Evolutionary conservation across 53 echinoderm and acorn worm species (phyloP), one percentile per base, ranked within the genome.

Genomic region (Holothuria scabra): DNA sequence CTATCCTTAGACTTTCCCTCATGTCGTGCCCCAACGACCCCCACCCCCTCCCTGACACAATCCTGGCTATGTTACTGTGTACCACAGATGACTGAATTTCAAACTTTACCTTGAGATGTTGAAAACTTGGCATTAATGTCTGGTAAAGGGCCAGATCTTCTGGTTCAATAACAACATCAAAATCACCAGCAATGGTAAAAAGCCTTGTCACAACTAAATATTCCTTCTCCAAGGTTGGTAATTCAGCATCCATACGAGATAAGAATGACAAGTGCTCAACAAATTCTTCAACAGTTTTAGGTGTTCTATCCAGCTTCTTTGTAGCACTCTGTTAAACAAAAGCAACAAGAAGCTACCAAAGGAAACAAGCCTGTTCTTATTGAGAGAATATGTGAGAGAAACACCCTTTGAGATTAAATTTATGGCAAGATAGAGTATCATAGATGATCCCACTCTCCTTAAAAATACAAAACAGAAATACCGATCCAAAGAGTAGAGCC

Each of bases 121-220:
- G 93, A 72, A 99, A 99, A 70, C 99, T 99, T 28, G 99, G 99
- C 99, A 99, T 99, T 74, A 99, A 90, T 23, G 99, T 99, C 88
- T 99, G 99, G 75, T 99, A 99, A 19, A 94, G 87, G 19, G 99
- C 99, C 62, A 99, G 88, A 65, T 99, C 99, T 85, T 99, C 99
- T 10, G 99, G 94, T 63, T 92, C 84, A 37, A 99, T 93, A 56
- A 84, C 86, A 60, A 91, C 93, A 62, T 93, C 86, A 74, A 97
- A 99, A 86, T 94, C 95, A 62, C 87, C 84, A 65, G 94, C 90
- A 56, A 99, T 99, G 85, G 99, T 99, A 71, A 99, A 99, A 65
- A 99, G 87, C 48, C 91, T 86, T 65, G 94, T 99, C 28, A 95
- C 99, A 19, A 95, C 93, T 10, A 68, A 38, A 58, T 94, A 99